Evolutionary conservation across 2,797 vertebrate species (phyloP).

Genomic region (Takifugu ocellatus): DNA sequence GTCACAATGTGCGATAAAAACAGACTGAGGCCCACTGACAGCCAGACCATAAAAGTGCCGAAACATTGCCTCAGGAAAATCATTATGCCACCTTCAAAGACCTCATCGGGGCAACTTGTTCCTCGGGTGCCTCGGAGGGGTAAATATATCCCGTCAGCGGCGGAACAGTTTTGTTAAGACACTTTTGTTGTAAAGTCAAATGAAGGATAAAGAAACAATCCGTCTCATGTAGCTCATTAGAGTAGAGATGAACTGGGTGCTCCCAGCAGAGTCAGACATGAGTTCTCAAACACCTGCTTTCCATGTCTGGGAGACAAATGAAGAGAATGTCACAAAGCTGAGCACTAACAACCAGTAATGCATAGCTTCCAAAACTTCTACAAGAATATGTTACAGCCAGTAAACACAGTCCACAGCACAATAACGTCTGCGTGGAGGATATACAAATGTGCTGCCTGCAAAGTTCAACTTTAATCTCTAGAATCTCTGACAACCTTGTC

Average conservation of each 20-base stretch:
- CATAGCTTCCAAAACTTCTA: constrained; percentile 41
- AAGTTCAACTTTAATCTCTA: no score
- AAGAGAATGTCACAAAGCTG: constrained; percentile 28
- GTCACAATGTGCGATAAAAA: constrained; percentile 31
- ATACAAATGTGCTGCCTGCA: neutral
- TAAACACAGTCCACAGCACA: constrained; percentile 7
- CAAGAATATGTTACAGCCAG: constrained; percentile 28
- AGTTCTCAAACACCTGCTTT: constrained; percentile 65
- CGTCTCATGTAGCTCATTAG: constrained; percentile 66
- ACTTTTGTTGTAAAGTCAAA: constrained; percentile 70
- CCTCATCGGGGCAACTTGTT: constrained; percentile 45
- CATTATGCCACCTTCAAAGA: constrained; percentile 53
- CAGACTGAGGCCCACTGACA: constrained; percentile 16
- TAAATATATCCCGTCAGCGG: constrained; percentile 43
- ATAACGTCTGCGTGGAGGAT: constrained; percentile 13
- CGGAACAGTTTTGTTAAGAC: constrained; percentile 49
- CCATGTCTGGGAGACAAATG: constrained; percentile 47
- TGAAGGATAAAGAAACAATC: constrained; percentile 65
- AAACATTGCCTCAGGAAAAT: constrained; percentile 60
- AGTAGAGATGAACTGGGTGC: constrained; percentile 50
- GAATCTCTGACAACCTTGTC: no score
- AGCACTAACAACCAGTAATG: constrained; percentile 29
- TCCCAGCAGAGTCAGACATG: constrained; percentile 55
- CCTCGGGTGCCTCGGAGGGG: constrained; percentile 36
- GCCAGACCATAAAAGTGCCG: constrained; percentile 46